Evolutionary conservation across 2,888 invertebrate genomes (phyloP).

Genomic region (Meta bourneti): DNA sequence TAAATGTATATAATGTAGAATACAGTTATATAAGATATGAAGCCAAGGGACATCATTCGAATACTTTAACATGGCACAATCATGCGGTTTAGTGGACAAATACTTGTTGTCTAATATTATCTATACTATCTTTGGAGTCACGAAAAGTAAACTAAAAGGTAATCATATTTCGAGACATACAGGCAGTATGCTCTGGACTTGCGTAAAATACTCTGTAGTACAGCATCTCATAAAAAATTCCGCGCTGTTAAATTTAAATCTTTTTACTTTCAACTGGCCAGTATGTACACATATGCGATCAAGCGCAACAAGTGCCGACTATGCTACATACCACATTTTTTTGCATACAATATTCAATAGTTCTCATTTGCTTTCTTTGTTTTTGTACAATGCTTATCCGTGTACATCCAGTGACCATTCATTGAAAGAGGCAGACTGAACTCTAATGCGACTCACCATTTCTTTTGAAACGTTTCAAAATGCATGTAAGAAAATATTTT

Average conservation of each 20-base stretch:
- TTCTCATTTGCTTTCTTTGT: neutral
- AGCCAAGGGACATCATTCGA: constrained; percentile 13
- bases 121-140: neutral
- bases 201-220: constrained; percentile 17
- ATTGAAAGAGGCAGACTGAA: constrained; percentile 24
- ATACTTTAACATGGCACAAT: neutral
- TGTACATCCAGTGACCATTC: neutral
- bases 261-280: constrained; percentile 16
- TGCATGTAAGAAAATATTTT: too few relatives aligned
- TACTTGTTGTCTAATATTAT: neutral
- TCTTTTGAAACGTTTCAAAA: too few relatives aligned
- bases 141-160: neutral
- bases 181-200: neutral
- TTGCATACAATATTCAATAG: neutral
- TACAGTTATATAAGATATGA: constrained; percentile 4
- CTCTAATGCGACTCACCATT: too few relatives aligned
- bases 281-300: constrained; percentile 22
- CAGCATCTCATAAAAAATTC: constrained; percentile 34
- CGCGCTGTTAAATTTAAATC: constrained; percentile 19
- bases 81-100: neutral
- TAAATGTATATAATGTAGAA: neutral
- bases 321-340: neutral
- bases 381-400: neutral
- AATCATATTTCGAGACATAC: neutral
- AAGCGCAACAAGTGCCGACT: neutral